Percentiles rank a stretch among this genome's conserved stretches.
Conservation (phyloP, 2,113 vertebrate species). For the Mionectes macconnelli region DNA sequence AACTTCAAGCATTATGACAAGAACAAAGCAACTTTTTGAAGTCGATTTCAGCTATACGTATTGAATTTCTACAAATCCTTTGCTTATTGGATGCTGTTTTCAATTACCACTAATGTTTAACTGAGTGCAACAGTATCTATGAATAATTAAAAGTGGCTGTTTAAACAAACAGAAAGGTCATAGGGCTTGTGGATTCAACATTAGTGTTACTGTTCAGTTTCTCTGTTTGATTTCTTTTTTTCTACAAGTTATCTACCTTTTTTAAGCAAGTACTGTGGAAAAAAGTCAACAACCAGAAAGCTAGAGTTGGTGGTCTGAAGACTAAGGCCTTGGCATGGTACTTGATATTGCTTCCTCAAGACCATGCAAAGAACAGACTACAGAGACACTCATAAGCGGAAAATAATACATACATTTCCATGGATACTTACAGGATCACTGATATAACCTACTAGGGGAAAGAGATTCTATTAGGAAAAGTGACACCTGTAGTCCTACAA, state of each 20-base stretch:
- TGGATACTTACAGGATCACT: not conserved
- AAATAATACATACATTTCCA: constrained; percentile 38
- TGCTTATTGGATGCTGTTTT: constrained; percentile 69
- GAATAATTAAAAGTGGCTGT: constrained; percentile 73
- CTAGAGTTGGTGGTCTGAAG: not conserved
- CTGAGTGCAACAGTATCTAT: constrained; percentile 62
- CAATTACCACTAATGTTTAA: constrained; percentile 68
- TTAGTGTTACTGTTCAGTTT: constrained; percentile 50
- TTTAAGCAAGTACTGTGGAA: constrained; percentile 34
- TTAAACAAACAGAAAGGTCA: constrained; percentile 72
- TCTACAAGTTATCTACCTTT: constrained; percentile 36
- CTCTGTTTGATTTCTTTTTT: constrained; percentile 49
- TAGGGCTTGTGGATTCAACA: constrained; percentile 56
- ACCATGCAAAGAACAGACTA: not conserved
- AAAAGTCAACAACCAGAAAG: constrained; percentile 30
- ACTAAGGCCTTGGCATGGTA: not conserved
- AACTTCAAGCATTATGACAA: constrained; percentile 83
- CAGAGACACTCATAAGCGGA: constrained; percentile 15
- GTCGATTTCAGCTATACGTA: constrained; percentile 72
- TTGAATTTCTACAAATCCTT: constrained; percentile 73
- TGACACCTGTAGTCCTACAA: constrained; percentile 31
- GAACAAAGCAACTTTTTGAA: constrained; percentile 78
- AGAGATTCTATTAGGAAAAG: constrained; percentile 59
- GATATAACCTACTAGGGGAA: constrained; percentile 28
- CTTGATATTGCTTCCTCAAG: not conserved